These are phyloP conservation scores for Xylota sylvarum DNA, from an alignment of 2,888 invertebrate genomes.

Conservation along the genomic window DNA sequence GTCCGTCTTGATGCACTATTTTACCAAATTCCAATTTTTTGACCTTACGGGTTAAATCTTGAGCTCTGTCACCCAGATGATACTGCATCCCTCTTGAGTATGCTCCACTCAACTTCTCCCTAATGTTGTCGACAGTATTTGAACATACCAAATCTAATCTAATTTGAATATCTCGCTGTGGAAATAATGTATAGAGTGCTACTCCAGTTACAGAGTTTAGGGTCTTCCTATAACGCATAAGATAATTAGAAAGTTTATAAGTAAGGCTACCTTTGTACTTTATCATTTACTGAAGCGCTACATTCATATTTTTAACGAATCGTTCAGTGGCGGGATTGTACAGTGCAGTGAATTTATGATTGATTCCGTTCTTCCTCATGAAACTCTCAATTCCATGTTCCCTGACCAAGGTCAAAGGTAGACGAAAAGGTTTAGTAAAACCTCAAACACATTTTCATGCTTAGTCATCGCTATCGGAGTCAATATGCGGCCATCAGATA, in stretches of 20 bases:
- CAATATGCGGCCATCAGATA: neutral
- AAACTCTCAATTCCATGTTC: neutral
- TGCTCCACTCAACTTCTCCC: slow-evolving; percentile 8
- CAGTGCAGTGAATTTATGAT: neutral
- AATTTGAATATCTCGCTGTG: neutral
- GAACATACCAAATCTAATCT: no score
- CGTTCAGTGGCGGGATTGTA: neutral
- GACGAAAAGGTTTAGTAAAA: no score
- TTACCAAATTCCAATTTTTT: slow-evolving; percentile 40
- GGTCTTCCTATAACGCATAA: no score
- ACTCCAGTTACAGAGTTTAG: neutral
- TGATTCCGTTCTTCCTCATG: neutral
- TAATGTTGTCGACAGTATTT: slow-evolving; percentile 6
- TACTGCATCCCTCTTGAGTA: no score
- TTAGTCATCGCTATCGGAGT: no score
- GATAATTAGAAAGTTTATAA: no score
- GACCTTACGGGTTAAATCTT: slow-evolving; percentile 33
- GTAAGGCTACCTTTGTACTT: neutral
- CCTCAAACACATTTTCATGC: no score
- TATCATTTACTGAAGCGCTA: neutral
- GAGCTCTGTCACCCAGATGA: no score
- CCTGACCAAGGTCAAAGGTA: neutral
- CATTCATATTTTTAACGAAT: slow-evolving; percentile 1
- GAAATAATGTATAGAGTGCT: neutral
- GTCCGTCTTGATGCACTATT: no score